phyloP scores from a whole-genome alignment of 2,888 invertebrate genomes.

The Chironomus tentans region DNA sequence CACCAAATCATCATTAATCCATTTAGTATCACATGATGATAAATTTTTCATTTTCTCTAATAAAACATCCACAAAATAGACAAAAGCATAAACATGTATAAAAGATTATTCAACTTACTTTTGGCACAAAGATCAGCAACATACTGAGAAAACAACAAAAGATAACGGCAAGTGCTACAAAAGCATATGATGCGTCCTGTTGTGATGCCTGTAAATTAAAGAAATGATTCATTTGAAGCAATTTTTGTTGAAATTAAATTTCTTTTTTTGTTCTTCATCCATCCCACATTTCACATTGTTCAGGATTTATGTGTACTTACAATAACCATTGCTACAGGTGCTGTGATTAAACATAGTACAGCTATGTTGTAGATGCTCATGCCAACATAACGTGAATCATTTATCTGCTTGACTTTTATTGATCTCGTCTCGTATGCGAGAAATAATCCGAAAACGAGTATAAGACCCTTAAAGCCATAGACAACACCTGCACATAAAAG shows the following conservation, averaged over 20 bases:
- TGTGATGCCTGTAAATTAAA: conserved; percentile 57
- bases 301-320: background rate
- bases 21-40: too few relatives aligned
- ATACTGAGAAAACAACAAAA: conserved; percentile 98
- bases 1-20: too few relatives aligned
- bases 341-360: conserved; percentile 93
- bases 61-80: too few relatives aligned
- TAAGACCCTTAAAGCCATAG: conserved; percentile 93
- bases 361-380: conserved; percentile 99
- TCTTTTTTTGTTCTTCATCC: too few relatives aligned
- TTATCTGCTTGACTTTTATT: conserved; percentile 93
- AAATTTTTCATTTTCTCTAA: too few relatives aligned
- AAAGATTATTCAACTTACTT: conserved; percentile 50
- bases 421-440: conserved; percentile 97
- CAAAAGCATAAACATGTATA: too few relatives aligned
- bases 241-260: background rate
- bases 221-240: background rate
- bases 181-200: conserved; percentile 95
- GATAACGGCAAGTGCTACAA: conserved; percentile 90
- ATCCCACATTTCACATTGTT: too few relatives aligned
- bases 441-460: conserved; percentile 94
- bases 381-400: conserved; percentile 96
- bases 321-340: conserved; percentile 94
- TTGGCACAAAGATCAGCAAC: conserved; percentile 97
- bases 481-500: conserved; percentile 62